Percentiles rank a stretch among this genome's conserved stretches.
Conservation (phyloP, 2,113 vertebrate genomes). For the Pteropus alecto region DNA sequence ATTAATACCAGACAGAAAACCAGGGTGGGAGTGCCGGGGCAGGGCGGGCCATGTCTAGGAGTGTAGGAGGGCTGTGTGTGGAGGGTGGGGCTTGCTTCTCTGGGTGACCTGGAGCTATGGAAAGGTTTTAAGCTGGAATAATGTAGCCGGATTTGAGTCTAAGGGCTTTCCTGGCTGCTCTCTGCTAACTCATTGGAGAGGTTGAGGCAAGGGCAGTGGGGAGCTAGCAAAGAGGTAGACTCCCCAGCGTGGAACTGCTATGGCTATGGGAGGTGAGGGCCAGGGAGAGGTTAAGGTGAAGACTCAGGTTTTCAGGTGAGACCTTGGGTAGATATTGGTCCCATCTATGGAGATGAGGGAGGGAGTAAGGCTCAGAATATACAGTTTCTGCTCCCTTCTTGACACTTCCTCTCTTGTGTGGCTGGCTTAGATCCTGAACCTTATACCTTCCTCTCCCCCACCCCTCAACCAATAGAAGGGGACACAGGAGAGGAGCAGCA, state of each 20-base stretch:
- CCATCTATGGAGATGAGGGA: background rate
- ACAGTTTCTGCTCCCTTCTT: background rate
- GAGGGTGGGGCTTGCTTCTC: background rate
- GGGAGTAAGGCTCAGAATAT: background rate
- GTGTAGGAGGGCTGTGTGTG: background rate
- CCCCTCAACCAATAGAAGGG: background rate
- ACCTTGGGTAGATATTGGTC: background rate
- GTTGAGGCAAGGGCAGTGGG: background rate
- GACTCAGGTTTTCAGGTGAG: background rate
- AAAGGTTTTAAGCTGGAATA: background rate
- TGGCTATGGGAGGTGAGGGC: background rate
- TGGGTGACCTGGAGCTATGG: background rate
- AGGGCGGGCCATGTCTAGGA: background rate
- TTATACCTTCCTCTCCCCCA: fast-evolving
- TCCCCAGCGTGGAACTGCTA: background rate
- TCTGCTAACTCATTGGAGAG: background rate
- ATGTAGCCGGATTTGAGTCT: background rate
- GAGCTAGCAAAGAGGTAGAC: background rate
- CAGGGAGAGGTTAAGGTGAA: background rate
- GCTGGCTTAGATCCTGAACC: background rate
- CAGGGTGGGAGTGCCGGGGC: fast-evolving
- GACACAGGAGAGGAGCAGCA: background rate
- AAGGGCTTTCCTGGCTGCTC: background rate
- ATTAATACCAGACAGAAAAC: background rate
- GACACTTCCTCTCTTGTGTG: background rate